Evolutionary conservation across 2,888 invertebrate species (phyloP).

Genomic region (Metopia argyrocephala): DNA sequence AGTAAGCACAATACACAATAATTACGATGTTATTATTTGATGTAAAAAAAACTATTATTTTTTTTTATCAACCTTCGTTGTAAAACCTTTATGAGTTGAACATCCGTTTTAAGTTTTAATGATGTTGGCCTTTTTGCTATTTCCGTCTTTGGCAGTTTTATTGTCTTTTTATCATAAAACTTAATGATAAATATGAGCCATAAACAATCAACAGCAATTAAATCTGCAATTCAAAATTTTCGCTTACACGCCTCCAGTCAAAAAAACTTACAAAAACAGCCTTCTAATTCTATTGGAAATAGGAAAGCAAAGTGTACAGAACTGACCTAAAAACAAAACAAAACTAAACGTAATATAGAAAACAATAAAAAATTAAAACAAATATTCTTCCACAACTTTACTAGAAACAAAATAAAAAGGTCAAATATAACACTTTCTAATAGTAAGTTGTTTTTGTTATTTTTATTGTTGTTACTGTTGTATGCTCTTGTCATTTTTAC

Average conservation of each 20-base stretch:
- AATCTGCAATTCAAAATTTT: conserved; percentile 65
- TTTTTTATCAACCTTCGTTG: neutral
- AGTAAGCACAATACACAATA: no score
- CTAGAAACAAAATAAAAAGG: conserved; percentile 48
- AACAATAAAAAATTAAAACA: no score
- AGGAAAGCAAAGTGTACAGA: conserved; percentile 43
- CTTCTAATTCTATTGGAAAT: conserved; percentile 44
- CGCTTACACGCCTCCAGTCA: conserved; percentile 25
- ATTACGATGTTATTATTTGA: no score
- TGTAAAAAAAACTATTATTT: neutral
- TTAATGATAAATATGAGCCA: conserved; percentile 53
- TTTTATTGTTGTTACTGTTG: conserved; percentile 36
- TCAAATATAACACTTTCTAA: conserved; percentile 55
- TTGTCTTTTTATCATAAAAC: conserved; percentile 51
- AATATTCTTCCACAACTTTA: conserved; percentile 4
- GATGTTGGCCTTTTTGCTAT: conserved; percentile 28
- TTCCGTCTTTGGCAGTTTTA: conserved; percentile 48
- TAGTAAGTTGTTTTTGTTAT: conserved; percentile 27
- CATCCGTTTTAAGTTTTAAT: conserved; percentile 45
- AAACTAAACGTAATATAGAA: conserved; percentile 12
- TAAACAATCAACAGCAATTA: conserved; percentile 65
- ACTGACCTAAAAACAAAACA: neutral
- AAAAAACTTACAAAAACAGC: neutral
- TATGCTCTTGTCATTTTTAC: conserved; percentile 55
- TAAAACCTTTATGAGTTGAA: neutral